phyloP scores from a whole-genome alignment of 2,888 invertebrate species.

The Amiota minor region DNA sequence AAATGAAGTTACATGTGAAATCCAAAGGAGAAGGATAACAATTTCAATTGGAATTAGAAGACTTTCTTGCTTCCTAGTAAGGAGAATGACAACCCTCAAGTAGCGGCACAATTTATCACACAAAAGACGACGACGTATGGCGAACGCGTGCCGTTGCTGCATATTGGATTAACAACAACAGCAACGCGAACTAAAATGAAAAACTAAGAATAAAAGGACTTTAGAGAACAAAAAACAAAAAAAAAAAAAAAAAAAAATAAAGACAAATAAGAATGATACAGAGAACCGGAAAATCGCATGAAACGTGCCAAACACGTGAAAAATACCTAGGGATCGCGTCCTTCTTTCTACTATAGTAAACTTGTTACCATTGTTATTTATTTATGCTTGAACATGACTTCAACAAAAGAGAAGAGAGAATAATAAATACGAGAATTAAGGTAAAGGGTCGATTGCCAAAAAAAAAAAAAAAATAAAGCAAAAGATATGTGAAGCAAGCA shows the following conservation, averaged over 20 bases:
- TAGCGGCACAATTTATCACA: slow-evolving; percentile 58
- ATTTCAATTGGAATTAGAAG: slow-evolving; percentile 37
- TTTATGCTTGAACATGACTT: slow-evolving; percentile 49
- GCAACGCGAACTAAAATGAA: slow-evolving; percentile 42
- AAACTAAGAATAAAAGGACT: neutral
- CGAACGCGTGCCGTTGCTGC: slow-evolving; percentile 51
- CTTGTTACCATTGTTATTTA: slow-evolving; percentile 61
- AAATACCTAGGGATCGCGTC: slow-evolving; percentile 66
- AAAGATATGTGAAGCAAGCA: neutral
- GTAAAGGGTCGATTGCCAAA: slow-evolving; percentile 14
- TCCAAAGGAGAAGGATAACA: neutral
- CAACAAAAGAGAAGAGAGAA: no score
- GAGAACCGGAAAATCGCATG: slow-evolving; percentile 62
- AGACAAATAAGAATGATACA: slow-evolving; percentile 23
- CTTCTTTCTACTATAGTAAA: slow-evolving; percentile 44
- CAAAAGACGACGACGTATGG: slow-evolving; percentile 39
- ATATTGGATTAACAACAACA: slow-evolving; percentile 29
- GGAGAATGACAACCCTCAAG: no score
- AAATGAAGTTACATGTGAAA: no score
- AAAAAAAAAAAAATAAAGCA: slow-evolving; percentile 9
- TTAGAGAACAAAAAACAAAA: neutral
- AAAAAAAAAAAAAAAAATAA: neutral
- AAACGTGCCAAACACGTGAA: slow-evolving; percentile 71
- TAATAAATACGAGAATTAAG: no score
- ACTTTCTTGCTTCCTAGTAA: slow-evolving; percentile 46